phyloP scores from a whole-genome alignment of 2,797 vertebrate species.

The Eupleurogrammus muticus region DNA sequence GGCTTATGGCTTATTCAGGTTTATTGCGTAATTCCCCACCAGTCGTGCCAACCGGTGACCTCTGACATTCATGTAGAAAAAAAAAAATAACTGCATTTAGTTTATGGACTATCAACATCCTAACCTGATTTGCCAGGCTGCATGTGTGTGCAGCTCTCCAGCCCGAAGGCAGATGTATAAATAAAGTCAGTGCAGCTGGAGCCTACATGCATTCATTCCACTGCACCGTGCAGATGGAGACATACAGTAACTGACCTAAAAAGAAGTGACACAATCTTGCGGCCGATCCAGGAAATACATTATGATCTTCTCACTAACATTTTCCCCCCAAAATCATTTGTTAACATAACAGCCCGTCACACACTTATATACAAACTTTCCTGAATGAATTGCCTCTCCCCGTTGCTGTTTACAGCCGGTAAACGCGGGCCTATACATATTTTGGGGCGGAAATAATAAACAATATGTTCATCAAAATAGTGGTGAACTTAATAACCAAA shows the following conservation, averaged over 20 bases:
- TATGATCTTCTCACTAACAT: slow-evolving; percentile 50
- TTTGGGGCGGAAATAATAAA: slow-evolving; percentile 37
- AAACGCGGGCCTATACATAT: slow-evolving; percentile 40
- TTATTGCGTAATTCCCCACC: neutral
- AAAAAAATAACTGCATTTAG: slow-evolving; percentile 25
- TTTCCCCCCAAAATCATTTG: slow-evolving; percentile 49
- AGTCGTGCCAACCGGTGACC: slow-evolving; percentile 27
- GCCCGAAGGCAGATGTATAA: slow-evolving; percentile 71
- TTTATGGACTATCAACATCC: slow-evolving; percentile 22
- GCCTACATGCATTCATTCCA: slow-evolving; percentile 70
- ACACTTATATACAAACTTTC: slow-evolving; percentile 58
- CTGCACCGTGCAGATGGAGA: slow-evolving; percentile 68
- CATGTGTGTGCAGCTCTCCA: slow-evolving; percentile 43
- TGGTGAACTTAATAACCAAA: slow-evolving; percentile 16
- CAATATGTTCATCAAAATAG: slow-evolving; percentile 37
- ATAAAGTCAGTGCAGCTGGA: slow-evolving; percentile 79
- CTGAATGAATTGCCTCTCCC: slow-evolving; percentile 55
- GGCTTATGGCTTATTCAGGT: slow-evolving; percentile 19
- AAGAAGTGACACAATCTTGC: slow-evolving; percentile 57
- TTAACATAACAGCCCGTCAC: slow-evolving; percentile 61
- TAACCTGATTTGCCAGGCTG: slow-evolving; percentile 43
- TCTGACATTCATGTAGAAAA: slow-evolving; percentile 39
- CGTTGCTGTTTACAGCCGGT: slow-evolving; percentile 53
- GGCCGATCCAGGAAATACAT: slow-evolving; percentile 57
- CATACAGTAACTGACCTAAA: slow-evolving; percentile 65